Evolutionary conservation across 2,797 vertebrate species (phyloP).

Genomic region (Centroberyx gerrardi): DNA sequence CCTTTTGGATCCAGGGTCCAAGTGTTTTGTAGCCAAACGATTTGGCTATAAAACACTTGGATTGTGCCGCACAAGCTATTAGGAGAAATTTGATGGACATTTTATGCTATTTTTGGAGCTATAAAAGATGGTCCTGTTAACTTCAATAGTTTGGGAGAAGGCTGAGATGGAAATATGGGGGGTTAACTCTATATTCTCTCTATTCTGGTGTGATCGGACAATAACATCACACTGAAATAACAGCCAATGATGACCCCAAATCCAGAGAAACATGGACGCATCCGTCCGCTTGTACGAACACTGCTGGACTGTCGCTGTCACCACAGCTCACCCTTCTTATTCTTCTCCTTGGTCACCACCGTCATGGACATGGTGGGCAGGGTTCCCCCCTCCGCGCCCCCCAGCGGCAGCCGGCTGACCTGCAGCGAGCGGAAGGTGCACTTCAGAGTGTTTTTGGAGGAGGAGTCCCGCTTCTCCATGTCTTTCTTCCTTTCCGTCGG

Average conservation of each 20-base stretch:
- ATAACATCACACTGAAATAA: not conserved
- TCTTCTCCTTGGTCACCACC: slow-evolving; percentile 98
- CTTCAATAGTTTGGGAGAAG: no score
- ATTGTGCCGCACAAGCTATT: no score
- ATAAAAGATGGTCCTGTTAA: no score
- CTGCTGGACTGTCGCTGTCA: not conserved
- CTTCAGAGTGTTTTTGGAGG: slow-evolving; percentile 97
- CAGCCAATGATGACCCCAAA: no score
- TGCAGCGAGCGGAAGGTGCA: slow-evolving; percentile 99
- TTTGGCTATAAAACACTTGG: no score
- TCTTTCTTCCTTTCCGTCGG: slow-evolving; percentile 93
- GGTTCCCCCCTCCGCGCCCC: slow-evolving; percentile 85
- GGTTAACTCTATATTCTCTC: no score
- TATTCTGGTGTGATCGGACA: not conserved
- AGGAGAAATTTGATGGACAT: no score
- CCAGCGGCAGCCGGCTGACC: slow-evolving; percentile 95
- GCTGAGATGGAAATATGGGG: no score
- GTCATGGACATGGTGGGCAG: slow-evolving; percentile 97
- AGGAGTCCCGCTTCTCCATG: slow-evolving; percentile 92
- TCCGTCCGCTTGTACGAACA: not conserved
- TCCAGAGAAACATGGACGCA: no score
- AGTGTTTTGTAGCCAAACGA: no score
- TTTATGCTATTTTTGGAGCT: no score
- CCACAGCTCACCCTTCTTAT: slow-evolving; percentile 92
- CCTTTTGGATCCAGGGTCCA: no score